Conservation (phyloP, 2,113 vertebrate species). For the Saccopteryx bilineata region DNA sequence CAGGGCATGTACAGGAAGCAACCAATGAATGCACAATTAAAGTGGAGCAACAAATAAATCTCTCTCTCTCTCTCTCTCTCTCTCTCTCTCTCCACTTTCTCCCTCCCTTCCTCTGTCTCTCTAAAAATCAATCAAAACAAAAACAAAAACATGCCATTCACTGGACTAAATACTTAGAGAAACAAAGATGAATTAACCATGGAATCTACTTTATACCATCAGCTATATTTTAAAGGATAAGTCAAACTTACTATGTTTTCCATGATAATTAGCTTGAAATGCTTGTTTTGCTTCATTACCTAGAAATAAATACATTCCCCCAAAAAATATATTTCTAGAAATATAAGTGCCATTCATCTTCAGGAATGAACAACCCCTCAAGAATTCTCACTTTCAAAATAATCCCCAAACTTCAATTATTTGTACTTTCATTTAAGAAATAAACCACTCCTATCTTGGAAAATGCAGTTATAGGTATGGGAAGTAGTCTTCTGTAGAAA, state of each 20-base stretch:
- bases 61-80: too few species aligned
- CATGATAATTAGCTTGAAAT: not conserved
- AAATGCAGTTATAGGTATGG: not conserved
- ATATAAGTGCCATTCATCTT: not conserved
- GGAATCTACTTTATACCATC: not conserved
- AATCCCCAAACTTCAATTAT: not conserved
- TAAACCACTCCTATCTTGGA: not conserved
- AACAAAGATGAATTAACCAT: slow-evolving; percentile 56
- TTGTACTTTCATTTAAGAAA: not conserved
- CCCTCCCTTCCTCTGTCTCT: too few species aligned
- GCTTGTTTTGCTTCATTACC: slow-evolving; percentile 27
- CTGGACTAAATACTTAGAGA: not conserved
- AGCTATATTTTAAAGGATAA: slow-evolving; percentile 47
- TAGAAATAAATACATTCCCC: slow-evolving; percentile 55
- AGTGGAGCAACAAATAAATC: too few species aligned
- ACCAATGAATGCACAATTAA: too few species aligned
- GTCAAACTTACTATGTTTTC: not conserved
- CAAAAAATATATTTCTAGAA: slow-evolving; percentile 33
- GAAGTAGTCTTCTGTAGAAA: not conserved
- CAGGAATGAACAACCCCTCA: slow-evolving; percentile 30
- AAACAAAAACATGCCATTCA: not conserved
- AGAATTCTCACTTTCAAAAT: slow-evolving; percentile 33
- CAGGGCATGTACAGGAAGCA: too few species aligned
- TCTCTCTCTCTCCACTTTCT: too few species aligned
- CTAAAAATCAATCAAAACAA: too few species aligned